phyloP scores from a whole-genome alignment of 2,113 vertebrate genomes.

The Psittacula cyanocephala region DNA sequence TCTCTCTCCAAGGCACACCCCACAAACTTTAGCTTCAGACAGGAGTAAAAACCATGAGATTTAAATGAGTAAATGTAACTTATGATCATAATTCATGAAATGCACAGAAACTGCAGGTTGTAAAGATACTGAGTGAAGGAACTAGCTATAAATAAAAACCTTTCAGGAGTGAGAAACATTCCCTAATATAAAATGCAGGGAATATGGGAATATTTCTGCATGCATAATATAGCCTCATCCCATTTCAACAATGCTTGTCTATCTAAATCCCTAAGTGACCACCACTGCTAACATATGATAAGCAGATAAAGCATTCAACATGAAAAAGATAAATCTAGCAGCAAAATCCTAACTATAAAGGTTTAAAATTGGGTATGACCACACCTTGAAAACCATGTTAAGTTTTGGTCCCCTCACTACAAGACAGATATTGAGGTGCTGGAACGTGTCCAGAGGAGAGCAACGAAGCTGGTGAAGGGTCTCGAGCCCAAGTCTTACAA shows the following conservation, averaged over 20 bases:
- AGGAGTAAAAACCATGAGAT: background rate
- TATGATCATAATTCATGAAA: background rate
- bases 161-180: background rate
- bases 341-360: background rate
- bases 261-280: background rate
- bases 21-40: background rate
- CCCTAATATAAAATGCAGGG: background rate
- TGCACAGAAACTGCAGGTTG: background rate
- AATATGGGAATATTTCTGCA: background rate
- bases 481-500: background rate
- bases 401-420: background rate
- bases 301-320: background rate
- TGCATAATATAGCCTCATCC: background rate
- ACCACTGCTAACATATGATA: background rate
- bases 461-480: background rate
- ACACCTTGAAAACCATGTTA: background rate
- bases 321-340: background rate
- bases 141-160: background rate
- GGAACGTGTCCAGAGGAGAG: background rate
- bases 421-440: background rate
- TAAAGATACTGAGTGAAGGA: background rate
- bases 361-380: background rate
- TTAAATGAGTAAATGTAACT: background rate
- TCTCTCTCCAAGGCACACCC: background rate
- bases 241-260: background rate